Evolutionary conservation across 2,888 invertebrate genomes (phyloP).

Genomic region (Trachelus tabidus): DNA sequence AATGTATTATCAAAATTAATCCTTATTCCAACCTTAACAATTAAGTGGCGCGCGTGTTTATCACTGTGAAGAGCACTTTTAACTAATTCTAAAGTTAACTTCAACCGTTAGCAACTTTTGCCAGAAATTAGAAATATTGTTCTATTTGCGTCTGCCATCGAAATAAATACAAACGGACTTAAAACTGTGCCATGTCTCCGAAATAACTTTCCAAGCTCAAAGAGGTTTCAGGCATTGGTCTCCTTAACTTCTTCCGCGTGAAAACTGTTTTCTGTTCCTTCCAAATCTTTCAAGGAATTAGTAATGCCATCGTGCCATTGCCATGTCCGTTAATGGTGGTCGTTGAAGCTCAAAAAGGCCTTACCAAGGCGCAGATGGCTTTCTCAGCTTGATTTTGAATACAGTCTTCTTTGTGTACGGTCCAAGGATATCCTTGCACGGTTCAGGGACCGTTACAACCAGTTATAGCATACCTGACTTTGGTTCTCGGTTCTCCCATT

Average conservation of each 20-base stretch:
- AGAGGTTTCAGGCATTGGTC: neutral
- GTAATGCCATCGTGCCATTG: neutral
- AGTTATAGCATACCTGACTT: neutral
- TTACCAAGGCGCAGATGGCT: neutral
- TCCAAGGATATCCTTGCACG: neutral
- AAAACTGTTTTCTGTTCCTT: neutral
- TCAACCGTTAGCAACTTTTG: neutral
- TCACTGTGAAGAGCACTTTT: neutral
- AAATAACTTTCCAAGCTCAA: neutral
- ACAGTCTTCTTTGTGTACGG: neutral
- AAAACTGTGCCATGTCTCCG: neutral
- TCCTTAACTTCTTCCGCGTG: neutral
- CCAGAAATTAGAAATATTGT: neutral
- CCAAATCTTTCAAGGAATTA: neutral
- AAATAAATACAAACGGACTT: neutral
- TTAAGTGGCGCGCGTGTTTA: neutral
- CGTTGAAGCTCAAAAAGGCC: neutral
- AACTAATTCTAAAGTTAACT: neutral
- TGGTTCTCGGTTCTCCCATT: neutral
- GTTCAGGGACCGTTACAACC: neutral
- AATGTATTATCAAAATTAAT: neutral
- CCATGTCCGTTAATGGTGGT: neutral
- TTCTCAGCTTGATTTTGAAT: neutral
- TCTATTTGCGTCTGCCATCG: neutral
- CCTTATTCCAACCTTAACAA: neutral